phyloP scores from a whole-genome alignment of 2,113 vertebrate genomes.

The Bubo scandiacus region DNA sequence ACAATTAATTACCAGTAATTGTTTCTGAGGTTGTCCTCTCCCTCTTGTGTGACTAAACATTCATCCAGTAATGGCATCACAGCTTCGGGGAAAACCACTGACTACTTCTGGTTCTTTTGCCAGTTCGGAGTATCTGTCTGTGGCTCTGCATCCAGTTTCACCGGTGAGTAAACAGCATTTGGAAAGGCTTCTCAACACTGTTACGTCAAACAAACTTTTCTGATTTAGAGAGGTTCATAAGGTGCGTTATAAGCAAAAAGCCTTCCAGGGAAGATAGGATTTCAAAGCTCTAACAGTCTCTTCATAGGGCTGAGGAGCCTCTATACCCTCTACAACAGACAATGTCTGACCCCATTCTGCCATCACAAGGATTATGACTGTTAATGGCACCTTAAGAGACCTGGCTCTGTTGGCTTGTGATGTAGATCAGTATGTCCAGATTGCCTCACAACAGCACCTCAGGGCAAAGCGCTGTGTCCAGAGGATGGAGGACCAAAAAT shows the following conservation, averaged over 20 bases:
- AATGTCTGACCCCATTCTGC: neutral
- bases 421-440: neutral
- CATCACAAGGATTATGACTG: rapidly evolving
- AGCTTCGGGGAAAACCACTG: neutral
- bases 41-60: neutral
- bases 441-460: neutral
- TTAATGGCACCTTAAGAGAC: neutral
- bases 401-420: neutral
- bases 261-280: neutral
- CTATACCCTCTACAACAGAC: neutral
- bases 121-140: neutral
- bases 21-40: neutral
- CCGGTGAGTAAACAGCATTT: neutral
- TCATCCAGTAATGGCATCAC: neutral
- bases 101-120: neutral
- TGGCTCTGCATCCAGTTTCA: neutral
- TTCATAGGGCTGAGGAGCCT: neutral
- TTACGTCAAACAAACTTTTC: neutral
- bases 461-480: neutral
- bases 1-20: neutral
- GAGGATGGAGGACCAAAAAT: neutral
- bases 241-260: neutral
- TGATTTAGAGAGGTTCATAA: neutral
- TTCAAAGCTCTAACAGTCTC: neutral
- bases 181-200: neutral